Conservation (phyloP, 2,797 vertebrate genomes). For the Hyperoplus lanceolatus region DNA sequence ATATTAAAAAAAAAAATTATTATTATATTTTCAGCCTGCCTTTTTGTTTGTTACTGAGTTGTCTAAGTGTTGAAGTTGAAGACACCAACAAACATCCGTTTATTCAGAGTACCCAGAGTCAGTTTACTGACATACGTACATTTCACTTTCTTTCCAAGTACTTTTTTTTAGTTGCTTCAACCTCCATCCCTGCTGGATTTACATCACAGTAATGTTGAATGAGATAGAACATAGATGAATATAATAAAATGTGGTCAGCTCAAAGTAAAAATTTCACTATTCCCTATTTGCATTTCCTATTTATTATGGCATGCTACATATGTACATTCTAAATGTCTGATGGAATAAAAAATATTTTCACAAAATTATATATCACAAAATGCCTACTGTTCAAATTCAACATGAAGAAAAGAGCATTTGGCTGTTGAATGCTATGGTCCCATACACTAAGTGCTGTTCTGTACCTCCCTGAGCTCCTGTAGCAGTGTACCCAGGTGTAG, state of each 20-base stretch:
- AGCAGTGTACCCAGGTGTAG: conserved; percentile 88
- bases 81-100: too few relatives aligned
- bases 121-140: too few relatives aligned
- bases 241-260: neutral
- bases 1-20: too few relatives aligned
- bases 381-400: neutral
- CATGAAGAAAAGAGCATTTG: neutral
- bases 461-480: conserved; percentile 92
- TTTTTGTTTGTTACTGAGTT: too few relatives aligned
- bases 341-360: neutral
- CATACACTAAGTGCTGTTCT: neutral
- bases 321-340: neutral
- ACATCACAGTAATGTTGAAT: neutral
- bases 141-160: too few relatives aligned
- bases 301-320: neutral
- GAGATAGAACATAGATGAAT: neutral
- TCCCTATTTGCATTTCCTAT: neutral
- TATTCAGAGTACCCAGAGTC: too few relatives aligned
- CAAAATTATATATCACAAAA: neutral
- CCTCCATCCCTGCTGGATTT: neutral
- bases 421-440: neutral
- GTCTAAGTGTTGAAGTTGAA: too few relatives aligned
- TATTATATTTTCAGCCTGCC: too few relatives aligned
- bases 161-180: too few relatives aligned
- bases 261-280: neutral